A percentile compares a stretch with the other conserved stretches of the same genome.
phyloP scores from a whole-genome alignment of 2,113 vertebrate genomes.

The Triplophysa tibetana region DNA sequence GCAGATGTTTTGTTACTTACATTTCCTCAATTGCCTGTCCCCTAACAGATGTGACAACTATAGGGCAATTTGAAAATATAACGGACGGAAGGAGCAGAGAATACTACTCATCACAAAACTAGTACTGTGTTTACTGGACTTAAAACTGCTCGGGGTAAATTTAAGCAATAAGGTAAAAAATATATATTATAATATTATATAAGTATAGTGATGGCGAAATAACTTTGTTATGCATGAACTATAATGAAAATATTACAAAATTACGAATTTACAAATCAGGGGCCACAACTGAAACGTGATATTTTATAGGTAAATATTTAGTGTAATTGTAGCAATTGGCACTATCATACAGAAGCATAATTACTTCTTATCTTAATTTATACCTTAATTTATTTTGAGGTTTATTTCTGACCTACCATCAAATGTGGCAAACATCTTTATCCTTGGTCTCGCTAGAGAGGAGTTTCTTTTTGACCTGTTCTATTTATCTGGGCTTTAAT shows the following conservation, averaged over 20 bases:
- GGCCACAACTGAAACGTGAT: background rate
- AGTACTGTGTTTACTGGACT: background rate
- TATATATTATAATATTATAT: too few species aligned
- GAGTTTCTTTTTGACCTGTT: constrained; percentile 27
- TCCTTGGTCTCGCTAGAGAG: constrained; percentile 41
- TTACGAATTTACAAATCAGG: too few species aligned
- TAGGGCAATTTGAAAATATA: background rate
- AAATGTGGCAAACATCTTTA: constrained; percentile 25
- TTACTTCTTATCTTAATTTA: background rate
- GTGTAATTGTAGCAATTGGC: background rate
- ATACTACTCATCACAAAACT: background rate
- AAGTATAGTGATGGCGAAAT: too few species aligned
- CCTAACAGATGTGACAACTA: background rate
- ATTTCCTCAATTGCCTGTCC: background rate
- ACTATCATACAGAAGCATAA: background rate
- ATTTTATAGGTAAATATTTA: background rate
- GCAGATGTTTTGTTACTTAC: background rate
- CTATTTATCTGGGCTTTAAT: constrained; percentile 71
- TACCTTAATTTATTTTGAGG: constrained; percentile 6
- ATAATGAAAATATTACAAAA: too few species aligned
- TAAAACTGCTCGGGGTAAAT: too few species aligned
- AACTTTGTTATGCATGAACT: too few species aligned
- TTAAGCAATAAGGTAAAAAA: too few species aligned
- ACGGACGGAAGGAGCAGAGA: background rate
- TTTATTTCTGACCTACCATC: constrained; percentile 40